These are phyloP conservation scores for Lophotriccus pileatus DNA, from an alignment of 2,797 vertebrate genomes.

Conservation along the genomic window DNA sequence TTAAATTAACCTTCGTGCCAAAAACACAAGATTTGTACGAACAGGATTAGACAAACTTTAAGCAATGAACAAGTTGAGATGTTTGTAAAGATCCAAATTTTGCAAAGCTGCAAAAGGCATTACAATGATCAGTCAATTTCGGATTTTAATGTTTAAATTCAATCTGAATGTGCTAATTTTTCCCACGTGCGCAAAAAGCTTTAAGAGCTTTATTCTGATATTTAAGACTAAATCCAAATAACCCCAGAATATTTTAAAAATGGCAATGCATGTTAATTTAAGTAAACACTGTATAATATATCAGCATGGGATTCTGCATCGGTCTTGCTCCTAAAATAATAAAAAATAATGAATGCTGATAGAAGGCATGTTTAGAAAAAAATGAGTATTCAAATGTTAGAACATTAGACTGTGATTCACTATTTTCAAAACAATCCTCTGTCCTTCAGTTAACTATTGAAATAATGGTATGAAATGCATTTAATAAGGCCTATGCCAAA, in stretches of 20 bases:
- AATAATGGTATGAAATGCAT: neutral
- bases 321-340: neutral
- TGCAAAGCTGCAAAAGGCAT: neutral
- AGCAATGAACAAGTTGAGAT: neutral
- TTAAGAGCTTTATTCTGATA: neutral
- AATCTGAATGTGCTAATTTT: neutral
- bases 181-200: neutral
- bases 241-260: neutral
- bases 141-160: neutral
- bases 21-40: neutral
- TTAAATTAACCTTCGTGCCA: neutral
- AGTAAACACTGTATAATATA: neutral
- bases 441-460: neutral
- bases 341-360: neutral
- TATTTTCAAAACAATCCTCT: neutral
- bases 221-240: neutral
- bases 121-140: neutral
- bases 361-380: neutral
- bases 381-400: neutral
- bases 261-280: neutral
- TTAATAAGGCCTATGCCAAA: neutral
- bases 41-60: neutral
- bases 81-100: neutral
- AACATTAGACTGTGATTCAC: neutral
- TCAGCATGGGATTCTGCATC: neutral